A percentile compares a stretch with the other conserved stretches of the same genome.
These are phyloP conservation scores for Steatocranus sp. DNA, from an alignment of 2,797 vertebrate genomes.

Conservation along the genomic window DNA sequence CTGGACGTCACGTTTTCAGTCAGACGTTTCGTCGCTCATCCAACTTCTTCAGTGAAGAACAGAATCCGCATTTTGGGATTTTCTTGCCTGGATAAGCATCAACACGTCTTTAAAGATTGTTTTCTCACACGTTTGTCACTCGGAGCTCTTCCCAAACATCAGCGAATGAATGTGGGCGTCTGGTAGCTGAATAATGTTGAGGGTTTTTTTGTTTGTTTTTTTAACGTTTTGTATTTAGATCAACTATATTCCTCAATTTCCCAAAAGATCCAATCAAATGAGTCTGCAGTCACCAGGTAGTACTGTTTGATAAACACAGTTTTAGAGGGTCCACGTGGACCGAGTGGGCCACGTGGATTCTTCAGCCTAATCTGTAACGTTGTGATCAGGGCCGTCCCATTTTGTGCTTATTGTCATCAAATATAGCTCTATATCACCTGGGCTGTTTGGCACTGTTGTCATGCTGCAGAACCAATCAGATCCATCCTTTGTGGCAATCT, in stretches of 20 bases:
- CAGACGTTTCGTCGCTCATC: not conserved
- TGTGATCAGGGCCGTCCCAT: not conserved
- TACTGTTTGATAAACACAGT: rapidly evolving
- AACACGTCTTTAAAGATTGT: not conserved
- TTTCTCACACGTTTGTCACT: not conserved
- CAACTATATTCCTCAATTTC: not conserved
- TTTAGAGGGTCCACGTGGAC: not conserved
- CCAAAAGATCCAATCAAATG: not conserved
- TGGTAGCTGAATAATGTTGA: not conserved
- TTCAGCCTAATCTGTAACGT: not conserved
- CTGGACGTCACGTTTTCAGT: not conserved
- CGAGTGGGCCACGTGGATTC: not conserved
- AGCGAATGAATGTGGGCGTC: not conserved
- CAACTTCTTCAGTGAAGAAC: not conserved
- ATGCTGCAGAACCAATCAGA: not conserved
- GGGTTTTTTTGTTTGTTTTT: not conserved
- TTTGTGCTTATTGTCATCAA: not conserved
- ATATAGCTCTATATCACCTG: not conserved
- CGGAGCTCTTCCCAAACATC: not conserved
- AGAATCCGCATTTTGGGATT: not conserved
- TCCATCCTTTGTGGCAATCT: not conserved
- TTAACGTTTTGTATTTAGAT: not conserved
- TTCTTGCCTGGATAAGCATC: not conserved
- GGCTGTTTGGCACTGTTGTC: not conserved
- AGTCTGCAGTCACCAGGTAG: not conserved